A percentile compares a stretch with the other conserved stretches of the same genome.
Evolutionary conservation across 2,888 invertebrate genomes (phyloP).

Genomic region (Platerodrilus igneus): DNA sequence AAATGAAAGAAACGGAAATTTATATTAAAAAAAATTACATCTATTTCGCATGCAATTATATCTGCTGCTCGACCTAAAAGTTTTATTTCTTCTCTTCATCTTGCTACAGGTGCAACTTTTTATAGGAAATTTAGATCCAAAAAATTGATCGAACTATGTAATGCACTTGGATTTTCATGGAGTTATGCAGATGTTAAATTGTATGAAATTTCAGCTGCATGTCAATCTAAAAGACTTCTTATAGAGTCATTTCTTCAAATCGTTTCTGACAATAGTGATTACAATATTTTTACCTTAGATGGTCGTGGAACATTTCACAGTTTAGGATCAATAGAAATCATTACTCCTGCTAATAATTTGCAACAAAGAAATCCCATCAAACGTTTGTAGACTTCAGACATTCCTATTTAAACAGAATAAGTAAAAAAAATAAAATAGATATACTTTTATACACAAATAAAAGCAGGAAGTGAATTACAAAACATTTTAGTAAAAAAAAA

Average conservation of each 20-base stretch:
- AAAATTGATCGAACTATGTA: neutral
- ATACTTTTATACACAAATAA: too few species aligned
- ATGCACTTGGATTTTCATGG: conserved; percentile 1
- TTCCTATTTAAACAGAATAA: neutral
- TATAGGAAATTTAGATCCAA: conserved; percentile 1
- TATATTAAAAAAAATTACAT: neutral
- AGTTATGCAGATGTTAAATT: neutral
- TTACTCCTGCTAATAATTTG: conserved; percentile 1
- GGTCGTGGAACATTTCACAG: neutral
- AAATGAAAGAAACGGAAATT: neutral
- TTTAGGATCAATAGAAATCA: conserved; percentile 1
- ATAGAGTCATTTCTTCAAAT: neutral
- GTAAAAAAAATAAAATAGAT: too few species aligned
- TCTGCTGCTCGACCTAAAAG: conserved; percentile 3
- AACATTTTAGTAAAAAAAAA: too few species aligned
- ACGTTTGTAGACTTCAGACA: neutral
- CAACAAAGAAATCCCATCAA: neutral
- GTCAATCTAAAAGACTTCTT: too few species aligned
- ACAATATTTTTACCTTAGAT: neutral
- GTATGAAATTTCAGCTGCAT: conserved; percentile 1
- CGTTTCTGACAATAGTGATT: neutral
- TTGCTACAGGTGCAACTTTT: neutral
- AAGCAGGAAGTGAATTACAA: too few species aligned
- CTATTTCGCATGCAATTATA: conserved; percentile 1
- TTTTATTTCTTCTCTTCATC: neutral